Base-by-base conservation (phyloP, 2,113 vertebrate species). In the Kryptolebias marmoratus region DNA sequence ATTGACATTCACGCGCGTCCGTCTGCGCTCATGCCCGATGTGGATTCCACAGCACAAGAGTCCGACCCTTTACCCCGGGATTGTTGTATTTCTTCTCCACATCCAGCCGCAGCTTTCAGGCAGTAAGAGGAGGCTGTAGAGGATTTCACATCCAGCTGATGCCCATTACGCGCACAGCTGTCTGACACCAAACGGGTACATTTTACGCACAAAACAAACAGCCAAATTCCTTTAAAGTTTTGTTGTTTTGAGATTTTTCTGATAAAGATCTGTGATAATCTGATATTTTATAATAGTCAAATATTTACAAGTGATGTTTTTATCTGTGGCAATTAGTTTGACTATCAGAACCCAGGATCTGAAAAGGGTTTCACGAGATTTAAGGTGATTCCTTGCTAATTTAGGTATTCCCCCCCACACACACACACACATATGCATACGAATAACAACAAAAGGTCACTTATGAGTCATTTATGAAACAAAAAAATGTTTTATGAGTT, bases 1-100 rank as follows among this genome's bases (percentile, higher is more conserved):
- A 90, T 95, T 94, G 87, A 93, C 80, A 94, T 94, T 91, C 85
- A 94, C 89, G 71, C 86, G 75, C 80, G 54, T 79, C 90, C 78
- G 94, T 94, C 94, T 94, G 92, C 87, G 31, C 45, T 71, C 36
- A 56, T 81, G 57, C 66, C 64, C 14, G 82, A 91, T 94, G 94
- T 94, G 93, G 91, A 94, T 94, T 94, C 89, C 39, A 7, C 77
- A n/a, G 53, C 66, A 53, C 78, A 70, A 73, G 52, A 74, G 63
- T 15, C 53, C 28, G 63, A 54, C 67, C 57, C 58, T 14, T n/a
- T n/a, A 63, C 85, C 71, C 75, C 69, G 1, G 72, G 85, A 75
- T 84, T 70, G 70, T 70, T 60, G 22, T 22, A 22, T 22, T 22
- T 22, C 22, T 22, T 22, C 22, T 22, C 22, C 22, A 22, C 63